Evolutionary conservation across 2,113 vertebrate species (phyloP).

Genomic region (Onychostruthus taczanowskii): DNA sequence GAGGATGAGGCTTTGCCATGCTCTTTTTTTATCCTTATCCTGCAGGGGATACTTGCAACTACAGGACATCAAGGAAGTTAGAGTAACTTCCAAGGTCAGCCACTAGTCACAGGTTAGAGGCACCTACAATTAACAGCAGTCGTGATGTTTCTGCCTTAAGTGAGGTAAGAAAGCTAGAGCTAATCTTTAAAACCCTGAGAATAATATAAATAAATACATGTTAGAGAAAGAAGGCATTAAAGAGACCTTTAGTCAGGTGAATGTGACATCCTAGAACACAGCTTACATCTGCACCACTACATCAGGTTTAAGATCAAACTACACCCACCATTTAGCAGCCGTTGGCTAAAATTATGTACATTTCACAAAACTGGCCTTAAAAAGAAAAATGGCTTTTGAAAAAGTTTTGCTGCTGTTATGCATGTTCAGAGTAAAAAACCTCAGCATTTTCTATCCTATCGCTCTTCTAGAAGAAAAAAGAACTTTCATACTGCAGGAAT

Average conservation of each 20-base stretch:
- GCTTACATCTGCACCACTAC: not conserved
- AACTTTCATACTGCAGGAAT: not conserved
- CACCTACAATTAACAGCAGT: not conserved
- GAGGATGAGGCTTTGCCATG: not conserved
- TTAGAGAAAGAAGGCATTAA: not conserved
- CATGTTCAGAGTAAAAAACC: not conserved
- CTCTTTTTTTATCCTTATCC: not conserved
- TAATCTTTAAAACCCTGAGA: not conserved
- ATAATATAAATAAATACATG: not conserved
- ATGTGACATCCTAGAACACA: not conserved
- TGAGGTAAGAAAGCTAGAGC: not conserved
- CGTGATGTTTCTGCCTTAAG: not conserved
- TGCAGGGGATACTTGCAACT: fast-evolving
- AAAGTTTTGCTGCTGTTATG: not conserved
- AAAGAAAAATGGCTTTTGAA: not conserved
- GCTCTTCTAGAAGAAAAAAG: not conserved
- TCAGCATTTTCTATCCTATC: not conserved
- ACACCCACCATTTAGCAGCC: not conserved
- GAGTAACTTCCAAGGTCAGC: not conserved
- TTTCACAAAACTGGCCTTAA: not conserved
- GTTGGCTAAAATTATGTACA: not conserved
- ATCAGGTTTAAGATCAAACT: not conserved
- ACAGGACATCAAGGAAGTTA: not conserved
- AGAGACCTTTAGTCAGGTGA: not conserved
- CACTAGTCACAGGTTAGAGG: not conserved